Percentiles rank a stretch among this genome's conserved stretches.
phyloP scores from a whole-genome alignment of 2,113 vertebrate genomes.

The Anolis sagrei region DNA sequence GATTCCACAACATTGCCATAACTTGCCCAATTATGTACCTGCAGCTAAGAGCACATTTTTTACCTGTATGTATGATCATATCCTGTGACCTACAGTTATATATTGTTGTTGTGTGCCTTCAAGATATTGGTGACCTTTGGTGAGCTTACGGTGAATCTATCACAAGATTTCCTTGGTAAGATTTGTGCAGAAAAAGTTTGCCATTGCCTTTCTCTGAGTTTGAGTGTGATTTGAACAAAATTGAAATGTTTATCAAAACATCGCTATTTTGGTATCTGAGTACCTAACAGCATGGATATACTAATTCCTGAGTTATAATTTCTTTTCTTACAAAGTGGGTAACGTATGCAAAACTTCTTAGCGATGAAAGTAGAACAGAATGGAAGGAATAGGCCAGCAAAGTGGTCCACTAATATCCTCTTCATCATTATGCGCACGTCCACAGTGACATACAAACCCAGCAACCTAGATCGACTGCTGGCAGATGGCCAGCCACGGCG shows the following conservation, averaged over 20 bases:
- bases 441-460: not conserved
- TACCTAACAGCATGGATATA: not conserved
- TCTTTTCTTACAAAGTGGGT: no score
- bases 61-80: not conserved
- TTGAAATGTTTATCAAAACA: not conserved
- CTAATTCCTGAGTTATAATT: not conserved
- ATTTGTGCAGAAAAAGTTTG: no score
- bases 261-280: not conserved
- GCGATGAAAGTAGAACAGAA: not conserved
- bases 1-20: not conserved
- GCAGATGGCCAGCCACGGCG: conserved; percentile 11
- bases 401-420: not conserved
- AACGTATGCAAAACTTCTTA: not conserved
- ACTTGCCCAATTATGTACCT: not conserved
- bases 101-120: no score
- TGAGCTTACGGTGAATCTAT: no score
- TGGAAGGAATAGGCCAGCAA: not conserved
- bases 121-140: no score
- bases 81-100: not conserved
- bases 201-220: no score
- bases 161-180: no score
- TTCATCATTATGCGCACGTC: not conserved
- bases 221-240: no score
- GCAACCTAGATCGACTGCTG: not conserved
- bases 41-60: not conserved